Conservation (phyloP, 2,888 invertebrate genomes). For the Drosophila tripunctata region DNA sequence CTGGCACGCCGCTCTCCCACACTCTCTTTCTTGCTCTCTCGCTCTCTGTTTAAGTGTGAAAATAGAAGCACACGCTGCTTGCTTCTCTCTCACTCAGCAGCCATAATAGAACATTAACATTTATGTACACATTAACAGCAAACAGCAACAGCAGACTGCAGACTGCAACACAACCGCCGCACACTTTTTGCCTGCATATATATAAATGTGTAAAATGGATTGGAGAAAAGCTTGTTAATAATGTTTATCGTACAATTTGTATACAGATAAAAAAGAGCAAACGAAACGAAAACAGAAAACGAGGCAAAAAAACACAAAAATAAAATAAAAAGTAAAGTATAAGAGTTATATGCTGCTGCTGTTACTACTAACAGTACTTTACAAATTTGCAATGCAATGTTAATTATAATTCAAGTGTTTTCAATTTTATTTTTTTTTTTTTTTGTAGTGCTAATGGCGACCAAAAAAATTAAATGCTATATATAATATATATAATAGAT, state of each 20-base stretch:
- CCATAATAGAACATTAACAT: constrained; percentile 56
- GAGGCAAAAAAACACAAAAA: constrained; percentile 23
- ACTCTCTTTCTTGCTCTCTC: constrained; percentile 1
- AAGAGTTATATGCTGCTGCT: too few relatives aligned
- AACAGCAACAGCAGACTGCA: constrained; percentile 31
- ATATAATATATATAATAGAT: constrained; percentile 15
- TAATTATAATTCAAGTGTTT: constrained; percentile 39
- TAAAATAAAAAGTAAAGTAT: not conserved
- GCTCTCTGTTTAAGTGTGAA: constrained; percentile 15
- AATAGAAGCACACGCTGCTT: constrained; percentile 38
- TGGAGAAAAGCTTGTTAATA: constrained; percentile 76
- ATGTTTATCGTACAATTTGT: constrained; percentile 51
- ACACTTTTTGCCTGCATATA: constrained; percentile 81
- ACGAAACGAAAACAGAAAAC: constrained; percentile 15
- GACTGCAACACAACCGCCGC: constrained; percentile 73
- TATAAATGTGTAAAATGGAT: constrained; percentile 74
- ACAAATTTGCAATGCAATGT: constrained; percentile 9
- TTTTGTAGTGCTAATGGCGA: constrained; percentile 51
- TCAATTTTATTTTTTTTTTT: constrained; percentile 56
- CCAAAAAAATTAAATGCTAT: constrained; percentile 55
- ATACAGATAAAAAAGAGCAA: constrained; percentile 52
- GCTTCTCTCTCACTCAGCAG: constrained; percentile 52
- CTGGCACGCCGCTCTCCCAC: constrained; percentile 41
- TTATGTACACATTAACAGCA: constrained; percentile 53
- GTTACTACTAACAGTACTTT: not conserved